A percentile compares a stretch with the other conserved stretches of the same genome.
These are phyloP conservation scores for Drosophila seguyi DNA, from an alignment of 1,140 invertebrate species.

Conservation along the genomic window DNA sequence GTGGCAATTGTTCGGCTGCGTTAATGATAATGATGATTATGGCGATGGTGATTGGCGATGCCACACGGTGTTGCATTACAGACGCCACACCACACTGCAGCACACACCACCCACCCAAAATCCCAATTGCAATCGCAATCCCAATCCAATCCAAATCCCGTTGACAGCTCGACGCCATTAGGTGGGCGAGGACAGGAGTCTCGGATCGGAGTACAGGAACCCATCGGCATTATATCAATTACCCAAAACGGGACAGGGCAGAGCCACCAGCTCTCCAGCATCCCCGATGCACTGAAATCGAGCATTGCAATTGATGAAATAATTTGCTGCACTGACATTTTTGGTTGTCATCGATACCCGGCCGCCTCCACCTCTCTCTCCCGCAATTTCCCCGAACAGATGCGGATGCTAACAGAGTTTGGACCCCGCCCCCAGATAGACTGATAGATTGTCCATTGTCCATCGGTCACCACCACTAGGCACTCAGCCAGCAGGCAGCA, in stretches of 20 bases:
- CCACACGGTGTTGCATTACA: slow-evolving; percentile 61
- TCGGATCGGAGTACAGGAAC: slow-evolving; percentile 6
- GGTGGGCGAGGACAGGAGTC: slow-evolving; percentile 62
- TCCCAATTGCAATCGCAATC: slow-evolving; percentile 22
- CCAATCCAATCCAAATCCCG: slow-evolving; percentile 50
- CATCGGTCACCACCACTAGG: slow-evolving; percentile 16
- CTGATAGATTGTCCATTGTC: slow-evolving; percentile 28
- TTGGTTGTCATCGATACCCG: slow-evolving; percentile 56
- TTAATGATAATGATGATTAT: slow-evolving; percentile 75
- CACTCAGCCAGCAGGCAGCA: background rate
- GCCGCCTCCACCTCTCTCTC: background rate
- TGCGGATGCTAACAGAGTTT: slow-evolving; percentile 42
- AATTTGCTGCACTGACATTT: slow-evolving; percentile 75
- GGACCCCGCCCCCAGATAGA: slow-evolving; percentile 49
- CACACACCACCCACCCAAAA: slow-evolving; percentile 4
- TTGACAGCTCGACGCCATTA: slow-evolving; percentile 75
- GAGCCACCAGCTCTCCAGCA: background rate
- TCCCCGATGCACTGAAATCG: slow-evolving; percentile 55
- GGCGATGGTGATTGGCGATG: slow-evolving; percentile 16
- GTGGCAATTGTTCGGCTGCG: slow-evolving; percentile 57
- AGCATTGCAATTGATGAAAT: slow-evolving; percentile 82
- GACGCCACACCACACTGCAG: background rate
- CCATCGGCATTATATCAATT: slow-evolving; percentile 79
- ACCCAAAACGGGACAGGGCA: slow-evolving; percentile 55
- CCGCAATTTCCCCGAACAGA: slow-evolving; percentile 29